phyloP scores from a whole-genome alignment of 37 sponge, comb jelly and placozoan species.

The Hormiphora californensis region DNA sequence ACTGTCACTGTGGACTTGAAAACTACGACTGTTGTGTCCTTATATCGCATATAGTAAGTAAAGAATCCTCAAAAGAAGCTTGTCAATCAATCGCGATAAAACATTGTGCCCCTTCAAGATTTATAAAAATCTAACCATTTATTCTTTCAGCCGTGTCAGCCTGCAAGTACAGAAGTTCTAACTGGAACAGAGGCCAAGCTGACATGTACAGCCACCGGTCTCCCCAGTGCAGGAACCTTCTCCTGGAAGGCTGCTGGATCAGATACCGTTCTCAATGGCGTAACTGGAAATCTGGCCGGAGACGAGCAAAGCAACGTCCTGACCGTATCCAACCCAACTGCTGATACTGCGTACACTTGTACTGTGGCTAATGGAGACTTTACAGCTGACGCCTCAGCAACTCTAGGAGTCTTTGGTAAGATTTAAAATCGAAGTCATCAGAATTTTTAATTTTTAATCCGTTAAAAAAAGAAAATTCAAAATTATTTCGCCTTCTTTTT shows the following conservation, averaged over 20 bases:
- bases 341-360: constrained; percentile 1
- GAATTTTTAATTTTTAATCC: too few species aligned
- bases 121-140: neutral
- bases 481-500: neutral
- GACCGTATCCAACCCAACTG: neutral
- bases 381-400: neutral
- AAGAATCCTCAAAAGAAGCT: too few species aligned
- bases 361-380: neutral
- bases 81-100: too few species aligned
- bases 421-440: too few species aligned
- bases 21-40: too few species aligned
- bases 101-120: too few species aligned
- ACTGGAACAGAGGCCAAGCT: neutral
- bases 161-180: neutral
- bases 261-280: neutral
- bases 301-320: neutral
- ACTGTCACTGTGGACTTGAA: too few species aligned
- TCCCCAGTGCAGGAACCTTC: neutral
- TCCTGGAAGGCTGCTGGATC: neutral
- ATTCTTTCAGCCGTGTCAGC: neutral
- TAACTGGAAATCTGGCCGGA: too few species aligned
- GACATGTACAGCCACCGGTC: neutral
- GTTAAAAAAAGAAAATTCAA: neutral
- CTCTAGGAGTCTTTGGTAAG: neutral
- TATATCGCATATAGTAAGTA: too few species aligned